Evolutionary conservation across 2,797 vertebrate genomes (phyloP), one percentile per base, ranked within the genome.

Genomic region (Sebastes nivosus): DNA sequence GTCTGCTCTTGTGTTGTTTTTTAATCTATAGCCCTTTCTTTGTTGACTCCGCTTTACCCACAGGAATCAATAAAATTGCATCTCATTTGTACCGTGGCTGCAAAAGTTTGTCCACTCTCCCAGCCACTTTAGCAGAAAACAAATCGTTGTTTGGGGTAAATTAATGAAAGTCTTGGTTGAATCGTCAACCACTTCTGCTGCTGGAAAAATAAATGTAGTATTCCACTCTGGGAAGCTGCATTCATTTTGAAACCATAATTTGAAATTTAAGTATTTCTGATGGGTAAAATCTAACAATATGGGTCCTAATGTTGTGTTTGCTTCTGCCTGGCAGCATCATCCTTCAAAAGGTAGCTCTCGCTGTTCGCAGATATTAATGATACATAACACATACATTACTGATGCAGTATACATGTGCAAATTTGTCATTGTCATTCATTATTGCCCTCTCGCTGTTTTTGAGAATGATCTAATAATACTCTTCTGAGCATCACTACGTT

Each of bases 61-160:
- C 36, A 61, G 54, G 57, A 84, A 90, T 92, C 91, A 83, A 92
- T 88, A 83, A 25, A 80, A 65, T 82, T 86, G 80, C 85, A 82
- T 91, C 78, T 88, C 81, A 91, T 92, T 88, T 89, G 69, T 81
- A 38, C 72, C 57, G 54, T 46, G 81, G 76, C 80, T 83, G 61
- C 64, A 87, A 81, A 80, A 80, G 71, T 88, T 85, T 67, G 82
- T 75, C 76, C 79, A 82, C 81, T 82, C 74, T 85, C 25, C 30
- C 32, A 50, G 67, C 67, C 76, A 76, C 81, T 90, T 91, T 60
- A 52, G 82, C 58, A 67, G 76, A 84, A 87, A 92, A 90, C 83
- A 89, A 87, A 88, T 88, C 1, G 11, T 77, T 81, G 66, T 85
- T 85, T 71, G 68, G 55, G 68, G 29, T 80, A 81, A 84, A 92